Evolutionary conservation across 2,888 invertebrate species (phyloP).

Genomic region (Agonopterix heracliana): DNA sequence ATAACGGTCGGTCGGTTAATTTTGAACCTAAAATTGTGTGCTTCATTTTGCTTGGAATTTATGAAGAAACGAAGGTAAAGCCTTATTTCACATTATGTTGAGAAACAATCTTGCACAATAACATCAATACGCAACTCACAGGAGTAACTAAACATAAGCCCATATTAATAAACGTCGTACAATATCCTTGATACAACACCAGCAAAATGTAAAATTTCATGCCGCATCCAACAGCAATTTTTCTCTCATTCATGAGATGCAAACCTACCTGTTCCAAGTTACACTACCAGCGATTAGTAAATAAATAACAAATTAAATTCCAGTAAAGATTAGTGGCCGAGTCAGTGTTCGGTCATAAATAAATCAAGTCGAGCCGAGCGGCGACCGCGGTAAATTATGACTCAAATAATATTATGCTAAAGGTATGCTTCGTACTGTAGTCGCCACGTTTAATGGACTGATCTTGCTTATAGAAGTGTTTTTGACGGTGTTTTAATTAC

Average conservation of each 20-base stretch:
- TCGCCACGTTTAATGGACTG: constrained; percentile 5
- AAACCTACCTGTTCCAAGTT: constrained; percentile 20
- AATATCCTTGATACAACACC: background rate
- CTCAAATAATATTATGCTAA: constrained; percentile 69
- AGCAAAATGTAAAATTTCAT: background rate
- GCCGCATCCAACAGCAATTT: background rate
- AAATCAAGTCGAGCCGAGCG: constrained; percentile 61
- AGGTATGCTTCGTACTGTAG: constrained; percentile 26
- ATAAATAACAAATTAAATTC: constrained; percentile 72
- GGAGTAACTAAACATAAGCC: no score
- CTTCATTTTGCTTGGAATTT: no score
- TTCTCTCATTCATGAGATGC: constrained; percentile 3
- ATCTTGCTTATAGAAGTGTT: constrained; percentile 1
- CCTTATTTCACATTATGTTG: no score
- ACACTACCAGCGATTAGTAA: constrained; percentile 48
- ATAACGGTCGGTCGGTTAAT: no score
- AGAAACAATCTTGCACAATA: no score
- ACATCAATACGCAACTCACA: no score
- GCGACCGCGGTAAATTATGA: constrained; percentile 60
- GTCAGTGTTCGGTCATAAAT: constrained; percentile 62
- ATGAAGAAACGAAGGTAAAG: no score
- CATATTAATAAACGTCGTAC: background rate
- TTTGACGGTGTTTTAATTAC: constrained; percentile 2
- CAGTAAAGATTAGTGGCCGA: constrained; percentile 64
- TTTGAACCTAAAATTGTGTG: no score